Evolutionary conservation across 2,797 vertebrate genomes (phyloP), one percentile per base, ranked within the genome.

Genomic region (Petrocephalus sullivani): DNA sequence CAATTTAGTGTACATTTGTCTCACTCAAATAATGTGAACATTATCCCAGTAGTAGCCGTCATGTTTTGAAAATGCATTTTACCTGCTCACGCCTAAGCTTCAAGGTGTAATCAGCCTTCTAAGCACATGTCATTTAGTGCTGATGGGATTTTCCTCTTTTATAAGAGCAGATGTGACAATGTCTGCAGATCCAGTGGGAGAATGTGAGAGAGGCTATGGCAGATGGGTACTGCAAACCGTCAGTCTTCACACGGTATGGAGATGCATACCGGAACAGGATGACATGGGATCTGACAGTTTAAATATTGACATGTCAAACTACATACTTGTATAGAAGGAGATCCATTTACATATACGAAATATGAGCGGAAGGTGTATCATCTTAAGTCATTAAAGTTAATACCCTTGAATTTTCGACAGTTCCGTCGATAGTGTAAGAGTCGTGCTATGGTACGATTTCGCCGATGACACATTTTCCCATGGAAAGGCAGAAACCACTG

Each of bases 41-140:
- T 96, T 95, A 95, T 93, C 90, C 93, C 95, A 95, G 96, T 93
- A 94, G 92, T 92, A 94, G 92, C 92, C 95, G 93, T 94, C 93
- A 94, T 94, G 92, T 95, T 95, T 95, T 21, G 23, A 57, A 57
- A 57, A 93, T 58, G 28, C 23, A 86, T 86, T 57, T 78, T 87
- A 87, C 89, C 91, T 95, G 94, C 93, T 93, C 92, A 71, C 94
- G 95, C 95, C 94, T 94, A 93, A 94, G 94, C 94, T 92, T 93
- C 90, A 91, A 89, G 71, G 91, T 94, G 91, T 95, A 96, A 95
- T 95, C 92, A 94, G 94, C 91, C 89, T 90, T 93, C 90, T 90
- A 88, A 96, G 95, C 94, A 60, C 94, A 94, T 90, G 89, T 91
- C 89, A 90, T 91, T 91, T 93, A 93, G 91, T 91, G 91, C 86